Base-by-base conservation (phyloP, 2,797 vertebrate species). In the Tauraco hartlaubi region DNA sequence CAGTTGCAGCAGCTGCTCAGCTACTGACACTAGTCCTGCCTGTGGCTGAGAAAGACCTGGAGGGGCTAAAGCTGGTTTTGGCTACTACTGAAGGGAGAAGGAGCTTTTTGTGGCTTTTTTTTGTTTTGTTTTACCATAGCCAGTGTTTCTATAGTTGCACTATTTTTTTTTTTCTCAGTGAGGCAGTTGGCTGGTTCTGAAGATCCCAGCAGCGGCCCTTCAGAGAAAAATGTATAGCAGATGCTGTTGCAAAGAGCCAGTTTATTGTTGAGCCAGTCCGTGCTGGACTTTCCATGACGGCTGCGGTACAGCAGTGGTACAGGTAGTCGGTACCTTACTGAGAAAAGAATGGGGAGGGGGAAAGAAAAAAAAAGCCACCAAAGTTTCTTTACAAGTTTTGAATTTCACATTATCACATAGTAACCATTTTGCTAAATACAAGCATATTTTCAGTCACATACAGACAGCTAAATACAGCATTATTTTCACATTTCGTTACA, bases 371-470 rank as follows among this genome's bases (percentile, higher is more conserved):
- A 75, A 31, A 51, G 8, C 2, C 79, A 94, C 77, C 71, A 21
- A 46, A 67, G 68, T 88, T 93, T 96, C 95, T 97, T 98, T 97
- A 98, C 97, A 98, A 94, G 96, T 96, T 96, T 98, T 94, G 95
- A 97, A 98, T 98, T 96, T 98, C 97, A 98, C 97, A 95, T 88
- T 93, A 97, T 97, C 97, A 98, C 97, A 18, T 92, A 95, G 98
- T 98, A 98, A 98, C 94, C 97, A 96, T 97, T 98, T 98, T 98
- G 98, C 98, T 99, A 98, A 98, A 97, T 98, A 98, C 98, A 98
- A 97, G 98, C 98, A 98, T 97, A 94, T 98, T 98, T 97, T 96
- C 98, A 98, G 98, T 98, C 98, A 98, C 98, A 85, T 97, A 98
- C 97, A 97, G 97, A 98, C 97, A 97, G 98, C 98, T 98, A 98